Base-by-base conservation (phyloP, 2,888 invertebrate species). In the Ennomos fuscantarius region DNA sequence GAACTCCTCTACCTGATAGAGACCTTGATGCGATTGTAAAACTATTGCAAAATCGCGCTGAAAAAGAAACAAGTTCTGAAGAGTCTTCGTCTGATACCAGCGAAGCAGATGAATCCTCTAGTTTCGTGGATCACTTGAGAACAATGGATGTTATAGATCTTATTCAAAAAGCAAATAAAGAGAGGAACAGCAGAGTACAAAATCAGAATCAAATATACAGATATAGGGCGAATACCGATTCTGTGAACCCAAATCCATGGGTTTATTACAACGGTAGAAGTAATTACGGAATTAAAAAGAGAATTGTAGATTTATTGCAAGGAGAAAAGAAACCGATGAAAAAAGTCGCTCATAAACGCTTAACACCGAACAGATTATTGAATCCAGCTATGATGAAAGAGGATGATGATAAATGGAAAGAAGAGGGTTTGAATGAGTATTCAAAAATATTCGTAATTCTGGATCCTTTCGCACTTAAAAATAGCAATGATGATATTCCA, bases 381-480 rank as follows among this genome's bases (percentile, higher is more conserved):
- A 36, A 10, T 35, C 37, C 42, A 3, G 12, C 11, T 34, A 9
- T 34, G 8, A 43, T 55, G 10, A 39, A 36, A 8, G 39, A 55
- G 9, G 39, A 55, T 48, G 55, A 65, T 33, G 62, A 41, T 12
- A 48, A 62, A 37, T 41, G 41, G 8, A 52, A 60, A 15, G 37
- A 48, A 11, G 50, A 32, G 12, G 60, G 59, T 47, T 55, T 73
- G 2, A 68, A 73, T 42, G 69, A 78, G 24, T 82, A 82, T 70
- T 82, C 84, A 1, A 83, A 82, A 70, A 67, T 87, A 42, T 84
- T 79, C 43, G 65, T 89, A 11, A 67, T 89, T 50, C 62, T 87
- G 35, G 79, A 84, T 58, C 78, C 84, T 15, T 61, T 72, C 40
- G 79, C 73, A 10, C 40, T 81, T 8, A 56, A 70, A 63, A 74